Percentiles rank a stretch among this genome's conserved stretches.
phyloP scores from a whole-genome alignment of 2,888 invertebrate species.

The Pherbina coryleti region DNA sequence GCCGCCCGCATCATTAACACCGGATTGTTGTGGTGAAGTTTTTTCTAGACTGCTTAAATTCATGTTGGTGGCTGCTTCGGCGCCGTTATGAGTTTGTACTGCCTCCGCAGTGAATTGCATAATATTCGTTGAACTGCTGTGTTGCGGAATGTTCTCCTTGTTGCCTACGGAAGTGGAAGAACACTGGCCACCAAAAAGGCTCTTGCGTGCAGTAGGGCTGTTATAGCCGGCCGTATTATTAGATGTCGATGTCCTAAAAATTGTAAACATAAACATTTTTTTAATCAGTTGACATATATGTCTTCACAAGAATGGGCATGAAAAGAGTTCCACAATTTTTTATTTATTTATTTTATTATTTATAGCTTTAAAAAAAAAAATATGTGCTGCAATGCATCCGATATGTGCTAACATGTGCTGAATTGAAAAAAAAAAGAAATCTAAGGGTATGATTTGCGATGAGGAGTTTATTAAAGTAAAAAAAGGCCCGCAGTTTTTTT shows the following conservation, averaged over 20 bases:
- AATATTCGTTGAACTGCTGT: constrained; percentile 25
- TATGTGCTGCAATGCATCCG: too few species aligned
- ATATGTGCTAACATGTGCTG: too few species aligned
- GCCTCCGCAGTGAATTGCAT: constrained; percentile 31
- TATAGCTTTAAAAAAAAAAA: too few species aligned
- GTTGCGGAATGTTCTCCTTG: constrained; percentile 63
- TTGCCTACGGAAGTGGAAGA: constrained; percentile 46
- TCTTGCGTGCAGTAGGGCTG: constrained; percentile 59
- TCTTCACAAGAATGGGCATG: too few species aligned
- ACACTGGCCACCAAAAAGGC: constrained; percentile 51
- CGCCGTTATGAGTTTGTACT: constrained; percentile 39
- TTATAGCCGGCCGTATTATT: constrained; percentile 44
- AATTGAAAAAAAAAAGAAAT: too few species aligned
- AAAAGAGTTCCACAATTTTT: too few species aligned
- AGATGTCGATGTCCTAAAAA: constrained; percentile 12
- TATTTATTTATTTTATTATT: too few species aligned
- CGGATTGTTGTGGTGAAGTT: not conserved
- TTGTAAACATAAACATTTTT: not conserved
- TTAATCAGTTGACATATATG: too few species aligned
- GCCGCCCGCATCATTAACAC: not conserved
- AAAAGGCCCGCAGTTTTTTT: too few species aligned
- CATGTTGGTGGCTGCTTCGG: constrained; percentile 56
- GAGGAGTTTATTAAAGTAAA: too few species aligned
- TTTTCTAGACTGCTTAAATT: constrained; percentile 63
- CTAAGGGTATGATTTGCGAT: too few species aligned